Evolutionary conservation across 2,888 invertebrate species (phyloP), one percentile per base, ranked within the genome.

Genomic region (Plemyria rubiginata): DNA sequence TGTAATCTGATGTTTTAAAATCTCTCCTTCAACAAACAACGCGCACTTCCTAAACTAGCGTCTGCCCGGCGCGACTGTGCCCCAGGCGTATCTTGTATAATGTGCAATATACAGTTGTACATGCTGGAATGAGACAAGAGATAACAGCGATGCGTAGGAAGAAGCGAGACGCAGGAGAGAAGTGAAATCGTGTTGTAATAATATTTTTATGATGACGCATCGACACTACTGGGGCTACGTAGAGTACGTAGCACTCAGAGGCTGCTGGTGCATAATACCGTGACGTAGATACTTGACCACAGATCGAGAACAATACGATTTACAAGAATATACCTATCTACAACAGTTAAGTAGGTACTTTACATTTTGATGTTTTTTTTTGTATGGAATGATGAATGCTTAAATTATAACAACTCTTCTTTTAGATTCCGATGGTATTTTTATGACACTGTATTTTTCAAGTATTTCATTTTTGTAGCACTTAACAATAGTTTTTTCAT

Each of bases 1-100:
- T 84, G 49, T 72, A 76, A 67, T 53, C 40, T 8, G 55, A 65
- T 54, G 38, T 54, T 38, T 29, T 32, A 56, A 45, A 3, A 12
- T 11, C 38, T n/a, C n/a, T n/a, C 16, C 7, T 13, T 32, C 36
- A 45, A 52, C 55, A 41, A 54, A 54, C 46, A 38, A 48, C 45
- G 36, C 41, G 22, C 52, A 8, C 28, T n/a, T n/a, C n/a, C n/a
- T n/a, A n/a, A n/a, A n/a, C n/a, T n/a, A 46, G 41, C 40, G 32
- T 16, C 29, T 41, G 29, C 54, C 8, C 36, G 36, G 36, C 15
- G 36, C 15, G 45, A 45, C 16, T 45, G n/a, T 16, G 16, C 16
- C 16, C 45, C 45, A 45, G 16, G 8, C 43, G 15, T 50, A 32
- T 50, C 11, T 54, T 32, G 29, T 49, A 49, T 49, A 48, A 12